Evolutionary conservation across 1,140 invertebrate species (phyloP).

Genomic region (Anagrus nilaparvatae): DNA sequence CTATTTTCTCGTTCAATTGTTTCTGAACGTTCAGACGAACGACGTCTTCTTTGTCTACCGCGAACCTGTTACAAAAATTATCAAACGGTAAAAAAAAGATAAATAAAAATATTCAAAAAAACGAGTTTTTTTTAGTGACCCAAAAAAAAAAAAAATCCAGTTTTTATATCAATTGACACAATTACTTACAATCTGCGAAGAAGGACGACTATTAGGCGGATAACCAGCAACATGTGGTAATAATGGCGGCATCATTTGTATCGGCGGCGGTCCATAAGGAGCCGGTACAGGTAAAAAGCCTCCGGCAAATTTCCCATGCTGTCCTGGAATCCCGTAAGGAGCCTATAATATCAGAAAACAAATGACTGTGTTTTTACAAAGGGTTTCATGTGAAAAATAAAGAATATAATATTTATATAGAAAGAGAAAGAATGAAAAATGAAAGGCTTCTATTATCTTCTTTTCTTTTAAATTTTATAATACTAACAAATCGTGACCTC

Average conservation of each 20-base stretch:
- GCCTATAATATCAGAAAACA: slow-evolving; percentile 19
- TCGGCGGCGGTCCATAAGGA: slow-evolving; percentile 30
- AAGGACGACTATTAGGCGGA: slow-evolving; percentile 23
- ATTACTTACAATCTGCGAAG: slow-evolving; percentile 34
- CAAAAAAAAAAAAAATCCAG: no score
- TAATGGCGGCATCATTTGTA: slow-evolving; percentile 16
- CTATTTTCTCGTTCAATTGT: slow-evolving; percentile 12
- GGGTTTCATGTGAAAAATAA: no score
- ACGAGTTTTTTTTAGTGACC: no score
- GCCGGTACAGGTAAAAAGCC: slow-evolving; percentile 27
- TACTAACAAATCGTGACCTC: no score
- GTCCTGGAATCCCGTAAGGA: slow-evolving; percentile 30
- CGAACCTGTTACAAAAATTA: slow-evolving; percentile 4
- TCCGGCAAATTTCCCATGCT: slow-evolving; percentile 30
- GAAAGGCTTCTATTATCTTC: no score
- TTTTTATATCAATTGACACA: no score
- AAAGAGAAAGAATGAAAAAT: neutral
- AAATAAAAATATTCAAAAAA: slow-evolving; percentile 19
- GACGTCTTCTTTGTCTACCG: slow-evolving; percentile 8
- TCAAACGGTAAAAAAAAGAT: neutral
- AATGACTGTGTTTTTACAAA: no score
- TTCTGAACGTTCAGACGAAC: neutral
- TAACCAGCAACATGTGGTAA: slow-evolving; percentile 25
- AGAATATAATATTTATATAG: neutral
- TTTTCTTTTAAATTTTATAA: no score